Conservation (phyloP, 30 jellyfish, hydroid and myxozoan genomes). For the Catostylus mosaicus region DNA sequence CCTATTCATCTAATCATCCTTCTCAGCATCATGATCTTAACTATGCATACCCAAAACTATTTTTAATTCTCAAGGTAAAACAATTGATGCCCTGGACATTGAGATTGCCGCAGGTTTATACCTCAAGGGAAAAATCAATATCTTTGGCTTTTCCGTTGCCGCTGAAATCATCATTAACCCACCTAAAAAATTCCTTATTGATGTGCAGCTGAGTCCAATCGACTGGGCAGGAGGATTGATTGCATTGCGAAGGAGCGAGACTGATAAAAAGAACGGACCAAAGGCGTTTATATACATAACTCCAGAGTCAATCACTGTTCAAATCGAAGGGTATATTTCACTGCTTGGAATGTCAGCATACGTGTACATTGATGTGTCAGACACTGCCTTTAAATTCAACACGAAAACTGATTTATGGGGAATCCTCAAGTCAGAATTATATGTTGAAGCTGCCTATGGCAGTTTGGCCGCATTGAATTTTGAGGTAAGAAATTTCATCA, state of each 20-base stretch:
- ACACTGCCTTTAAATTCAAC: constrained; percentile 63
- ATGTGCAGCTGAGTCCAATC: constrained; percentile 69
- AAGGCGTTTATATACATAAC: constrained; percentile 32
- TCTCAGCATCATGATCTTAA: too few species aligned
- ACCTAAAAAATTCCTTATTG: constrained; percentile 34
- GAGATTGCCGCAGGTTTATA: constrained; percentile 60
- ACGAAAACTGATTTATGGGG: constrained; percentile 48
- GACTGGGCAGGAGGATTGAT: constrained; percentile 70
- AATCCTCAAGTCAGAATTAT: constrained; percentile 30
- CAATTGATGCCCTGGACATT: constrained; percentile 63
- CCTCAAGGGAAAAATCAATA: constrained; percentile 59
- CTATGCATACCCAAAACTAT: not conserved
- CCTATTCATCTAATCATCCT: too few species aligned
- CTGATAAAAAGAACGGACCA: constrained; percentile 69
- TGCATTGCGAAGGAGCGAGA: constrained; percentile 18
- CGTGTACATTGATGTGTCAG: constrained; percentile 60
- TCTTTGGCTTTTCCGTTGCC: constrained; percentile 61
- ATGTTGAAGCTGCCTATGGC: constrained; percentile 73
- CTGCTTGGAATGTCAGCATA: constrained; percentile 50
- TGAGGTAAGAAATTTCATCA: constrained; percentile 46
- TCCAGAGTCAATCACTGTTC: constrained; percentile 38
- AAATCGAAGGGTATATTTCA: constrained; percentile 71
- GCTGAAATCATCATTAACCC: constrained; percentile 41
- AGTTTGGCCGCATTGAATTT: constrained; percentile 41
- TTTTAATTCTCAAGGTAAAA: constrained; percentile 23